These are phyloP conservation scores for Antedon bifida DNA, from an alignment of 35 echinoderm and acorn worm genomes.

Conservation along the genomic window DNA sequence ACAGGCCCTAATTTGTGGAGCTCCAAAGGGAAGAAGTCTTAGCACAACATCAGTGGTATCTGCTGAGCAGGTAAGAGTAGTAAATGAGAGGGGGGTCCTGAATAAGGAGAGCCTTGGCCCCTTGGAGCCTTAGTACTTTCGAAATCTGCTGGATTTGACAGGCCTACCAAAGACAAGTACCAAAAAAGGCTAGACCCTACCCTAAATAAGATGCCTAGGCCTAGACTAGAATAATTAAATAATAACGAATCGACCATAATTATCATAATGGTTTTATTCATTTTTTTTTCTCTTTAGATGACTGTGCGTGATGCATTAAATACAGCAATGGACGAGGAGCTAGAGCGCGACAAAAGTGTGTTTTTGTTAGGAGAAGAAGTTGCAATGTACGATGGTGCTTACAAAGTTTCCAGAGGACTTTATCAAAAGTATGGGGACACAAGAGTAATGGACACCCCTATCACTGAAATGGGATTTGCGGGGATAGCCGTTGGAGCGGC, in stretches of 20 bases:
- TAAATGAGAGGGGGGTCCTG: no score
- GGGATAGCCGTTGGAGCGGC: constrained; percentile 88
- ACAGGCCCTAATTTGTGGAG: not conserved
- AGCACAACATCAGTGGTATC: not conserved
- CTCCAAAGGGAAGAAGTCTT: not conserved
- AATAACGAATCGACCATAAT: no score
- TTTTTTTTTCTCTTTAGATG: constrained; percentile 37
- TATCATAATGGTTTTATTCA: no score
- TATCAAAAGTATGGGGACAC: constrained; percentile 73
- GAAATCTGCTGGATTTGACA: no score
- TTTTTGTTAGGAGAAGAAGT: constrained; percentile 91
- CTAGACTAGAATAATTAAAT: no score
- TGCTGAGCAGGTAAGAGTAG: not conserved
- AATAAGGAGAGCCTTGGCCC: no score
- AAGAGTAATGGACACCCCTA: constrained; percentile 84
- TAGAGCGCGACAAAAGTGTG: constrained; percentile 60
- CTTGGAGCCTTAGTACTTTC: no score
- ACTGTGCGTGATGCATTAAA: constrained; percentile 86
- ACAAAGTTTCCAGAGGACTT: constrained; percentile 84
- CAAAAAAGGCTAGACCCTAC: no score
- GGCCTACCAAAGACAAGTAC: no score
- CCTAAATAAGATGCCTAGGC: no score
- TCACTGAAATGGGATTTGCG: constrained; percentile 95
- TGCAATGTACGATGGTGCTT: constrained; percentile 91
- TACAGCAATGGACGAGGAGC: constrained; percentile 81